phyloP scores from a whole-genome alignment of 2,797 vertebrate species.

The Sebastolobus alascanus region DNA sequence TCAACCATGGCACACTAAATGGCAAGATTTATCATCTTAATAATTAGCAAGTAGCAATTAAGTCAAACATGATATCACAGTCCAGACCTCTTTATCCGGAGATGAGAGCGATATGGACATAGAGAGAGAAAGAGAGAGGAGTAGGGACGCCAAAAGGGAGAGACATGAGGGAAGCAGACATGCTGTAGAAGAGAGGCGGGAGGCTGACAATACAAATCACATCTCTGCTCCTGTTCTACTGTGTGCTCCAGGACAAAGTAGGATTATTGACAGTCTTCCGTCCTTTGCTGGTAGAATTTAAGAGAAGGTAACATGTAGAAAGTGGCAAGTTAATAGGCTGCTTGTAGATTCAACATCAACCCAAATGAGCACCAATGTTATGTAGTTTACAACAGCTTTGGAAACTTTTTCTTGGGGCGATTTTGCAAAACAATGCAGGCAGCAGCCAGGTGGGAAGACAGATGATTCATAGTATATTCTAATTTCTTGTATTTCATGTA shows the following conservation, averaged over 20 bases:
- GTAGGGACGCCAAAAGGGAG: background rate
- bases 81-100: constrained; percentile 31
- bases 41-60: too few relatives aligned
- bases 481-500: too few relatives aligned
- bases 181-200: constrained; percentile 3
- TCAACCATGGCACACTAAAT: background rate
- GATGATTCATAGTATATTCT: too few relatives aligned
- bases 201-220: constrained; percentile 40
- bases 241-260: constrained; percentile 8
- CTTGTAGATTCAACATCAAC: background rate
- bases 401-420: too few relatives aligned
- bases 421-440: too few relatives aligned
- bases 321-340: background rate
- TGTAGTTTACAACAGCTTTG: background rate
- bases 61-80: constrained; percentile 35
- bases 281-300: background rate
- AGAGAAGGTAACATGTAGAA: background rate
- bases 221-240: constrained; percentile 29
- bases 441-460: too few relatives aligned
- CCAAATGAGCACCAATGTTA: background rate
- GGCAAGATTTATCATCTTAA: constrained; percentile 7
- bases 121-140: background rate
- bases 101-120: constrained; percentile 24
- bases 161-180: constrained; percentile 26
- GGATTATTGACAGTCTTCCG: constrained; percentile 2